These are phyloP conservation scores for Lepus americanus DNA, from an alignment of 2,113 vertebrate species.

Conservation along the genomic window DNA sequence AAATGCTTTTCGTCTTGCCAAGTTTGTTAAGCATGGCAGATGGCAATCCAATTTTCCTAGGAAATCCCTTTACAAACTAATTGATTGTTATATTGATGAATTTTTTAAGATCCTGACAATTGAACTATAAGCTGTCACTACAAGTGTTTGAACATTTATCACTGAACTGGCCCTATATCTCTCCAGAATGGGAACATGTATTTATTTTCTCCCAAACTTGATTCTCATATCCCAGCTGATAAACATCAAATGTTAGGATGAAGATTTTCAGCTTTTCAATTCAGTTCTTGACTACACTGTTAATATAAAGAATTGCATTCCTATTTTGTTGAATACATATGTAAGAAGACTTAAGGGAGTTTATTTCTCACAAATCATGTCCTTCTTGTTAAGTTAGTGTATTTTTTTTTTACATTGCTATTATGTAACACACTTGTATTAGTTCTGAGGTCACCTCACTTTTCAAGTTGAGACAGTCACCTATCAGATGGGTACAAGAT, in stretches of 20 bases:
- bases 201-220: conserved; percentile 18
- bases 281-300: not conserved
- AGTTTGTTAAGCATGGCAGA: not conserved
- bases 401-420: not conserved
- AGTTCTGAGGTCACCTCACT: not conserved
- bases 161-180: not conserved
- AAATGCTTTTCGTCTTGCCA: not conserved
- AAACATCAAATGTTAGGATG: not conserved
- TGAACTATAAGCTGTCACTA: not conserved
- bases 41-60: conserved; percentile 22
- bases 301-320: not conserved
- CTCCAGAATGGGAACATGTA: not conserved
- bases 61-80: not conserved
- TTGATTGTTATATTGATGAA: not conserved
- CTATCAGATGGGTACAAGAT: not conserved
- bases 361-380: not conserved
- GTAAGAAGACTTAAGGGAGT: not conserved
- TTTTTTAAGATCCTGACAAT: conserved; percentile 4
- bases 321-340: not conserved
- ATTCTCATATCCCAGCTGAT: not conserved
- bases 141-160: not conserved
- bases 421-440: not conserved
- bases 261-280: conserved; percentile 45
- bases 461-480: conserved; percentile 5
- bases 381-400: not conserved